A percentile compares a stretch with the other conserved stretches of the same genome.
These are phyloP conservation scores for Euzetes globulus DNA, from an alignment of 2,888 invertebrate species.

Conservation along the genomic window DNA sequence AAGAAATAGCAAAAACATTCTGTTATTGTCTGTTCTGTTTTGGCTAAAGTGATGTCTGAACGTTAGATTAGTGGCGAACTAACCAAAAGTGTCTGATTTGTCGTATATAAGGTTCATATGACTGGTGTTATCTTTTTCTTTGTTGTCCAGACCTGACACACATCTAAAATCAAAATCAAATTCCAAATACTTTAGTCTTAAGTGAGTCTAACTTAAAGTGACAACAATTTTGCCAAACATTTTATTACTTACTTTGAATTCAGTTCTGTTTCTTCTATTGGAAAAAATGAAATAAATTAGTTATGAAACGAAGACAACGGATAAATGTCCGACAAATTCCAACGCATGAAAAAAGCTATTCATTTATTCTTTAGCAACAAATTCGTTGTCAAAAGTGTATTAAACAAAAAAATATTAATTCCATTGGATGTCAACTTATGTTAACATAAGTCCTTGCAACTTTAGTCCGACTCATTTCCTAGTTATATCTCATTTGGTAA, in stretches of 20 bases:
- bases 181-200: neutral
- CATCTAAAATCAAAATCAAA: neutral
- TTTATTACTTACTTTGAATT: conserved; percentile 10
- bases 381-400: too few relatives aligned
- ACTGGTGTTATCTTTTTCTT: neutral
- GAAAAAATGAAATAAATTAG: neutral
- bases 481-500: too few relatives aligned
- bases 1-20: neutral
- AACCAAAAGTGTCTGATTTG: conserved; percentile 26
- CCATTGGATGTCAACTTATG: too few relatives aligned
- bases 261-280: conserved; percentile 14
- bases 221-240: neutral
- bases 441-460: too few relatives aligned
- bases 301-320: neutral
- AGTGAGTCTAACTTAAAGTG: neutral
- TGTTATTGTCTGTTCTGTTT: neutral
- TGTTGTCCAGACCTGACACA: neutral
- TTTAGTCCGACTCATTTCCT: too few relatives aligned
- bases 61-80: neutral
- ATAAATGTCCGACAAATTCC: too few relatives aligned
- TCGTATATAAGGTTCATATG: conserved; percentile 25
- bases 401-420: too few relatives aligned
- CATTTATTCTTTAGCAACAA: too few relatives aligned
- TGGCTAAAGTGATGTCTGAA: neutral
- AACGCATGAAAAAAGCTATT: too few relatives aligned